Conservation (phyloP, 2,797 vertebrate genomes). For the Spheniscus humboldti region DNA sequence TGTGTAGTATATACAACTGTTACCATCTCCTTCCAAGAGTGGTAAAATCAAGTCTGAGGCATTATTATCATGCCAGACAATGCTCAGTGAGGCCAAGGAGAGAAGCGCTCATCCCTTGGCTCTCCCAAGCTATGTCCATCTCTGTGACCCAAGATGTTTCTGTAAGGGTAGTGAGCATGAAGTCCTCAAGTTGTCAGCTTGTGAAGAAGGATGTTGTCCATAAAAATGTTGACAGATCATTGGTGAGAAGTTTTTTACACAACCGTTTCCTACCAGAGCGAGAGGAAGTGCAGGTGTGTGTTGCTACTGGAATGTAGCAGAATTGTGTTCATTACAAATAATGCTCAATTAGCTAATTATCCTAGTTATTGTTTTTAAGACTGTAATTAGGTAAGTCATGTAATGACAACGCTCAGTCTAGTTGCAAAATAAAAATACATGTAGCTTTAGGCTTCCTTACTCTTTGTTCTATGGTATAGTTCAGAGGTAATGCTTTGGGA, state of each 20-base stretch:
- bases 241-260: neutral
- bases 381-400: neutral
- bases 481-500: neutral
- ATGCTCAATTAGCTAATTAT: conserved; percentile 10
- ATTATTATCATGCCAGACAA: neutral
- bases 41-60: neutral
- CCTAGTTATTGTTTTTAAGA: conserved; percentile 17
- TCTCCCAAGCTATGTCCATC: neutral
- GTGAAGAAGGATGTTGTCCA: neutral
- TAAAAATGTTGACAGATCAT: neutral
- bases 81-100: neutral
- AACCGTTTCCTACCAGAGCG: fast-evolving
- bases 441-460: neutral
- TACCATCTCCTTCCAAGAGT: neutral
- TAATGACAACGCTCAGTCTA: neutral
- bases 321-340: neutral
- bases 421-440: neutral
- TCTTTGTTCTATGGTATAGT: neutral
- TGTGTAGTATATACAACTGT: no score
- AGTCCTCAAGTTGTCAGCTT: neutral
- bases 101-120: neutral
- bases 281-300: neutral
- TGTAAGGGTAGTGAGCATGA: neutral
- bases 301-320: neutral
- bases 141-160: neutral